Conservation (phyloP, 2,888 invertebrate species). For the Phania funesta region DNA sequence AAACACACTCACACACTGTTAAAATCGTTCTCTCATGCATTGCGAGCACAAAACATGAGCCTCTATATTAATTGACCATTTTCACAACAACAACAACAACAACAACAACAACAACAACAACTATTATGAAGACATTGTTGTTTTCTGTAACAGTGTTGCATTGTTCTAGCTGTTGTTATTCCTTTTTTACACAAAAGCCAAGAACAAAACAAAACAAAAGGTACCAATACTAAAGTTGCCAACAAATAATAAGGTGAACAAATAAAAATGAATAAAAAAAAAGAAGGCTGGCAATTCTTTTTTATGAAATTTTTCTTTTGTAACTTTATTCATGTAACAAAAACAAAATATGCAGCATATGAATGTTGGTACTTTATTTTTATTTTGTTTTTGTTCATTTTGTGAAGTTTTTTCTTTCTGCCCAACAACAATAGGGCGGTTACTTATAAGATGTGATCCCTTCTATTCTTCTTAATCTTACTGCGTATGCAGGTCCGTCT, state of each 20-base stretch:
- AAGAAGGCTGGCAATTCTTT: slow-evolving; percentile 45
- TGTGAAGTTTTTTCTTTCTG: background rate
- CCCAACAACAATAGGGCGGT: slow-evolving; percentile 62
- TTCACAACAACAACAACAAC: slow-evolving; percentile 39
- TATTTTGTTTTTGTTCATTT: slow-evolving; percentile 14
- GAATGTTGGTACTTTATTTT: slow-evolving; percentile 39
- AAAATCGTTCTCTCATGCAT: background rate
- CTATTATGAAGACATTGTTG: slow-evolving; percentile 11
- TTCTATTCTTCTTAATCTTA: slow-evolving; percentile 9
- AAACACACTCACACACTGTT: background rate
- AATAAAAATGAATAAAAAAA: background rate
- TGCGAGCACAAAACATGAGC: slow-evolving; percentile 12
- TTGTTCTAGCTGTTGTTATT: slow-evolving; percentile 2
- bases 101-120: slow-evolving; percentile 20
- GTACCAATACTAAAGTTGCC: slow-evolving; percentile 1
- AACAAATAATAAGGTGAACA: background rate
- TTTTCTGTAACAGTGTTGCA: background rate
- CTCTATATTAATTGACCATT: slow-evolving; percentile 54
- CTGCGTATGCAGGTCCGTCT: slow-evolving; percentile 1
- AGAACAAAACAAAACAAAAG: background rate
- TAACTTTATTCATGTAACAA: slow-evolving; percentile 37
- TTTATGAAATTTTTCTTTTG: background rate
- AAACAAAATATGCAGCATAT: slow-evolving; percentile 5
- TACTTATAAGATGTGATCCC: slow-evolving; percentile 39
- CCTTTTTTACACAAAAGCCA: background rate